Evolutionary conservation across 1,140 invertebrate species (phyloP).

Genomic region (Sweltsa coloradensis): DNA sequence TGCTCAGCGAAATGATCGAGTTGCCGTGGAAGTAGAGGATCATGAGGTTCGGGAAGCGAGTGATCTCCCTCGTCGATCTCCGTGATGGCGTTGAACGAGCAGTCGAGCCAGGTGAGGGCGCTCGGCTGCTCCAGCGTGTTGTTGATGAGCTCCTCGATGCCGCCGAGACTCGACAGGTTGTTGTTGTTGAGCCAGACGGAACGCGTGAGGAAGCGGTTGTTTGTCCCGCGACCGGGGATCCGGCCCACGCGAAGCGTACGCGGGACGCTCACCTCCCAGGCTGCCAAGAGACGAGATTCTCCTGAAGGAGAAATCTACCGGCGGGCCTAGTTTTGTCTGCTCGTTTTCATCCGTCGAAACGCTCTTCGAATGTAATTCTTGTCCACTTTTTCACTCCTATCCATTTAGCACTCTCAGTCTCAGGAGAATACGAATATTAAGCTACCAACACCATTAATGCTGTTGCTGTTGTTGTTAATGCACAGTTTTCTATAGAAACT

Average conservation of each 20-base stretch:
- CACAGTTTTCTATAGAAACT: no score
- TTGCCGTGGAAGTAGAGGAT: slow-evolving; percentile 40
- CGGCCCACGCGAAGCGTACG: slow-evolving; percentile 26
- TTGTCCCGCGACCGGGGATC: slow-evolving; percentile 25
- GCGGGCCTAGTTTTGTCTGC: no score
- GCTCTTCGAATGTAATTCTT: no score
- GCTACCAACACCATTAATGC: no score
- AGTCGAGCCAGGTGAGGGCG: slow-evolving; percentile 36
- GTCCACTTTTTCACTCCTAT: no score
- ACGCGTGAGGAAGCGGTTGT: slow-evolving; percentile 32
- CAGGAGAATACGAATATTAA: no score
- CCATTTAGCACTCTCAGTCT: no score
- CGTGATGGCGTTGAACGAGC: slow-evolving; percentile 36
- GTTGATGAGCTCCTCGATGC: slow-evolving; percentile 27
- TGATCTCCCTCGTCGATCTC: slow-evolving; percentile 28
- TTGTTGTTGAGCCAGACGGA: slow-evolving; percentile 41
- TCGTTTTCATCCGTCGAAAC: no score
- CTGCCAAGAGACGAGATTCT: background rate
- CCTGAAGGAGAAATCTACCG: no score
- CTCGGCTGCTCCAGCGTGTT: slow-evolving; percentile 28
- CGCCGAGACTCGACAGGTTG: slow-evolving; percentile 27
- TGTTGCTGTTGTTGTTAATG: no score
- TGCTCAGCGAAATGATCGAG: slow-evolving; percentile 30
- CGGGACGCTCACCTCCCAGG: background rate
- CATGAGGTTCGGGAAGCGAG: slow-evolving; percentile 26